Percentiles rank a stretch among this genome's conserved stretches.
Conservation (phyloP, 1,140 invertebrate genomes). For the Brachionus rubens region DNA sequence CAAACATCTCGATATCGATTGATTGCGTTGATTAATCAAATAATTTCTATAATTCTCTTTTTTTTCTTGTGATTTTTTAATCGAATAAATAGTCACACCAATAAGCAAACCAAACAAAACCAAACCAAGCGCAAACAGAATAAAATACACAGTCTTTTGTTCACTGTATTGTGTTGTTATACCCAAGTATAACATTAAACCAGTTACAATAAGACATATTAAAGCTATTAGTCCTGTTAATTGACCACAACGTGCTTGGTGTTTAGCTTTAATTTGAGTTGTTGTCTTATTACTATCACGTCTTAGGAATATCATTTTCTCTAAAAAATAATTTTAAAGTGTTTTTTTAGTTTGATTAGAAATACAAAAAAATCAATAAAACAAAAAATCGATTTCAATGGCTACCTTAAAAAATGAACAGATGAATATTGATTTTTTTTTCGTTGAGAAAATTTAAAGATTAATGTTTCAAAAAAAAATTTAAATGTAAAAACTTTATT, state of each 20-base stretch:
- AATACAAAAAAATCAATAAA: no score
- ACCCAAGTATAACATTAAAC: constrained; percentile 28
- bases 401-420: no score
- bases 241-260: constrained; percentile 20
- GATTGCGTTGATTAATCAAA: constrained; percentile 3
- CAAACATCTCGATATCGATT: constrained; percentile 9
- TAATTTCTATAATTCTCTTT: background rate
- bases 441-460: no score
- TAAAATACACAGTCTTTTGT: constrained; percentile 43
- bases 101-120: background rate
- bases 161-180: constrained; percentile 25
- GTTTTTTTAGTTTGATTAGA: no score
- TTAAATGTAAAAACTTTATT: no score
- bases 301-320: constrained; percentile 21
- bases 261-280: background rate
- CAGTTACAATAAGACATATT: background rate
- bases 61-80: constrained; percentile 19
- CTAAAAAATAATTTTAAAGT: no score
- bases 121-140: constrained; percentile 10
- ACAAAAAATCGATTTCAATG: no score
- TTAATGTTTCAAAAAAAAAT: no score
- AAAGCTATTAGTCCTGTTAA: constrained; percentile 12
- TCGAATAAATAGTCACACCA: constrained; percentile 3
- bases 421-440: no score
- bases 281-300: background rate